These are phyloP conservation scores for Adineta ricciae DNA, from an alignment of 2,888 invertebrate genomes.

Conservation along the genomic window DNA sequence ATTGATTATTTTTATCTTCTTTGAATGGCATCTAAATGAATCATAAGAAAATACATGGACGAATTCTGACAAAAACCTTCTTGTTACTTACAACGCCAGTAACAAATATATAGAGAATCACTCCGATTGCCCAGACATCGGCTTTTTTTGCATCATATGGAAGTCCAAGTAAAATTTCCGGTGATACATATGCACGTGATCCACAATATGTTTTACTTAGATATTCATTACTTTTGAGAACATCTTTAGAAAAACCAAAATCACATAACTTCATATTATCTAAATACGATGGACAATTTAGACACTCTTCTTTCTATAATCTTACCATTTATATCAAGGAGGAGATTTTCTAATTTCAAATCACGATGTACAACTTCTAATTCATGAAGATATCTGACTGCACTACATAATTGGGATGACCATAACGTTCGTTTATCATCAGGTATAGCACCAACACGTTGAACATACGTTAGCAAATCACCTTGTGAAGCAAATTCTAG, in stretches of 20 bases:
- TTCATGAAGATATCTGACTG: slow-evolving; percentile 49
- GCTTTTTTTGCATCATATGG: slow-evolving; percentile 52
- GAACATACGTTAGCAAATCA: slow-evolving; percentile 50
- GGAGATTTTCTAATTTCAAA: slow-evolving; percentile 53
- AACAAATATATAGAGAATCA: slow-evolving; percentile 32
- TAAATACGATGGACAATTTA: slow-evolving; percentile 44
- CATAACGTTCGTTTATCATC: slow-evolving; percentile 45
- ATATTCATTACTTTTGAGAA: slow-evolving; percentile 24
- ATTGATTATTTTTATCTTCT: slow-evolving; percentile 31
- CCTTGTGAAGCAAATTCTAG: slow-evolving; percentile 50
- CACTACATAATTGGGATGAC: slow-evolving; percentile 46
- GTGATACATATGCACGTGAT: slow-evolving; percentile 52
- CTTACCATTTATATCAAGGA: slow-evolving; percentile 48
- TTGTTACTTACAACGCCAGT: slow-evolving; percentile 23
- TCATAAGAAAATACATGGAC: too few species aligned
- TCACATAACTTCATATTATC: slow-evolving; percentile 46
- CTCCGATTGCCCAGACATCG: slow-evolving; percentile 49
- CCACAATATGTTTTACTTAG: slow-evolving; percentile 53
- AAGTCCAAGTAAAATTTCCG: slow-evolving; percentile 51
- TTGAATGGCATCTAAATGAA: slow-evolving; percentile 31
- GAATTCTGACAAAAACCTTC: too few species aligned
- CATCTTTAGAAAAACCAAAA: slow-evolving; percentile 50
- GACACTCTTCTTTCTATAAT: too few species aligned
- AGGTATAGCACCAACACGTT: slow-evolving; percentile 47
- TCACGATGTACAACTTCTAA: slow-evolving; percentile 52